Base-by-base conservation (phyloP, 2,888 invertebrate genomes). In the Frankliniella fusca region DNA sequence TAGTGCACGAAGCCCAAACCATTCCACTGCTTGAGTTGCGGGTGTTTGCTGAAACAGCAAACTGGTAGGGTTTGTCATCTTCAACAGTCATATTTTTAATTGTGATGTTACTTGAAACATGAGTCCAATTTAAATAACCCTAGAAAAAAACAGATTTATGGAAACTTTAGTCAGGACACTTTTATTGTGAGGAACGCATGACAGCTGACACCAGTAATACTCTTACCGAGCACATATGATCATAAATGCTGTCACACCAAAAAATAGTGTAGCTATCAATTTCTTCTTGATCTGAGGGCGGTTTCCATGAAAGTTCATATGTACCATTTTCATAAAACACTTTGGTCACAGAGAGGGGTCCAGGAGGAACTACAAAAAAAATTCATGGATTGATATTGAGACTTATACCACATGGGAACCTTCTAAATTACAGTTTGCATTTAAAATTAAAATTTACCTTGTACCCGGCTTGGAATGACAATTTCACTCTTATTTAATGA, bases 31-130 rank as follows among this genome's bases (percentile, higher is more conserved):
- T 95, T 83, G 90, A 90, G 7, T 87, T 87, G 0, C 89, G 88
- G 79, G 91, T 92, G 86, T 96, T 95, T 0, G 94, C 94, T 9
- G 96, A 92, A 83, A 96, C 94, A 1, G 95, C 96, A 89, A 96
- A 95, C 86, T 92, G 94, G 87, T 92, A 93, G 54, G 91, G 91
- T 82, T 88, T 87, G 82, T 92, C 90, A 84, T 89, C 89, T 84
- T 91, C 90, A 28, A 93, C 90, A 48, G 92, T 91, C 85, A 93
- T 90, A 80, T 92, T 92, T 86, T 91, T 87, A 49, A 88, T 86
- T 23, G 86, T 88, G 86, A 89, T 88, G 87, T 90, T 87, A 85
- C 88, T 86, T 3, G 90, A 85, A 8, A 93, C 90, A 82, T 90
- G 89, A 27, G 88, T 88, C 90, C 93, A 93, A 85, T 92, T 89